These are phyloP conservation scores for Caenorhabditis sp. DNA, from an alignment of 2,888 invertebrate species.

Conservation along the genomic window DNA sequence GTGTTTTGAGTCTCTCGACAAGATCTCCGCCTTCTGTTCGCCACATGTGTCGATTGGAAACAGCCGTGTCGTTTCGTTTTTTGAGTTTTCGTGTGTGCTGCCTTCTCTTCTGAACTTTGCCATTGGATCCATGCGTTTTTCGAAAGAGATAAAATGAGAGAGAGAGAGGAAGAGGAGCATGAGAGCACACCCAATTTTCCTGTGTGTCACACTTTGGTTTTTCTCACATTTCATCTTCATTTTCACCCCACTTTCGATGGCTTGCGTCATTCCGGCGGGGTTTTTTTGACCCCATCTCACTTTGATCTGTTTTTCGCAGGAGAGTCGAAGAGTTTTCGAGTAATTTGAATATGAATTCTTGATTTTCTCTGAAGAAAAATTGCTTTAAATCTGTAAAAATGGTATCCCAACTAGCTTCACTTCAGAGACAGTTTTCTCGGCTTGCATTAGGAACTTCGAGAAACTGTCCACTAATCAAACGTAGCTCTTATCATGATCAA, in stretches of 20 bases:
- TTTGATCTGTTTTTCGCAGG: slow-evolving; percentile 6
- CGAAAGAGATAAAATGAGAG: slow-evolving; percentile 17
- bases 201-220: slow-evolving; percentile 24
- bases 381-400: too few species aligned
- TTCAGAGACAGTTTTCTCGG: too few species aligned
- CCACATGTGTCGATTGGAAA: slow-evolving; percentile 57
- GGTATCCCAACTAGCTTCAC: too few species aligned
- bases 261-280: slow-evolving; percentile 11
- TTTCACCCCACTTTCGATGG: slow-evolving; percentile 7
- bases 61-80: slow-evolving; percentile 24
- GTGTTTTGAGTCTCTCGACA: slow-evolving; percentile 38
- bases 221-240: slow-evolving; percentile 53
- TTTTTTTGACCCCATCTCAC: neutral
- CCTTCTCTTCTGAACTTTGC: slow-evolving; percentile 45
- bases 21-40: slow-evolving; percentile 50
- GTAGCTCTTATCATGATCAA: too few species aligned
- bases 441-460: too few species aligned
- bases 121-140: slow-evolving; percentile 47
- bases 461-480: too few species aligned
- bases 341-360: too few species aligned
- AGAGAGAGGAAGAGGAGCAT: slow-evolving; percentile 22
- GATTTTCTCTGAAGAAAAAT: too few species aligned
- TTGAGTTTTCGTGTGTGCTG: neutral
- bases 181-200: slow-evolving; percentile 27
- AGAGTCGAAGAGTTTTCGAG: neutral